Evolutionary conservation across 1,140 invertebrate genomes (phyloP), one percentile per base, ranked within the genome.

Genomic region (Plodia interpunctella): DNA sequence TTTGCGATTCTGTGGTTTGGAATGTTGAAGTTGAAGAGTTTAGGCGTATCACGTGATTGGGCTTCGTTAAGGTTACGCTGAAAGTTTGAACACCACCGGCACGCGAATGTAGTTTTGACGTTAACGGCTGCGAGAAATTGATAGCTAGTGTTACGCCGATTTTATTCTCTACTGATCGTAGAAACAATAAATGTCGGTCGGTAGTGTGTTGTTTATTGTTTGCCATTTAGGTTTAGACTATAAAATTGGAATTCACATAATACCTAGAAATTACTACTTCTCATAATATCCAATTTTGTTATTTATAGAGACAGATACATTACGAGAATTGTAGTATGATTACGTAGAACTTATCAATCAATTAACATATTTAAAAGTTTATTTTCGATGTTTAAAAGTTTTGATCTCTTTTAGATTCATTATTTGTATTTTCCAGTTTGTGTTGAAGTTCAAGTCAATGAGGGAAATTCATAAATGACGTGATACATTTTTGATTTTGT

Each of bases 61-160:
- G 38, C 15, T 44, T 44, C 25, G 25, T 54, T 28, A 54, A 30
- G 25, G 21, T 17, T 17, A 30, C 28, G 18, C 17, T 55, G 28
- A 35, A 32, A 55, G 15, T 55, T 55, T 35, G 17, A 35, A 32
- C 30, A 6, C 54, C n/a, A 2, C 15, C 15, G 25, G 19, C 55
- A 28, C 55, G 38, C 54, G 55, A 60, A 20, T 62, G 63, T 64
- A 72, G 61, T 62, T 62, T 38, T 70, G 72, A 75, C 76, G 62
- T 77, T 77, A 76, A 76, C 70, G 75, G 72, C 70, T 68, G 65
- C 62, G 70, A 61, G 64, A 68, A 71, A 78, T 76, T 78, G 68
- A 78, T 80, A 67, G 73, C 65, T 20, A n/a, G 38, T 63, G 66
- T 70, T 70, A 70, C 55, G 57, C 61, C 62, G 50, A 60, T 73